Evolutionary conservation across 1,140 invertebrate species (phyloP).

Genomic region (Ceratoteleas bidentatus): DNA sequence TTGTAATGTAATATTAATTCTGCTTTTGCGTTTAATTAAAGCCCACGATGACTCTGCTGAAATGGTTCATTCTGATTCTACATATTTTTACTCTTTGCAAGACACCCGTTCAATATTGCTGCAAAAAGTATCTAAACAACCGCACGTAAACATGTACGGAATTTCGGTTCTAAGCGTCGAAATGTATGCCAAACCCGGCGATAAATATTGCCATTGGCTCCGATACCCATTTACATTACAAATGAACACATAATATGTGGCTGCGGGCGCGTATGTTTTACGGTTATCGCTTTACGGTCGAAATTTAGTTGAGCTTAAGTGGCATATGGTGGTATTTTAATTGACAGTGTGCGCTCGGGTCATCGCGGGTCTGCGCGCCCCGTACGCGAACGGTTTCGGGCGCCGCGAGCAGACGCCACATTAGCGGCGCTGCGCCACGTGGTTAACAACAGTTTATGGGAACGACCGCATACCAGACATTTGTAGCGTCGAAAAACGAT

Average conservation of each 20-base stretch:
- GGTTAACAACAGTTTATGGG: conserved; percentile 74
- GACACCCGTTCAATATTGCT: too few species aligned
- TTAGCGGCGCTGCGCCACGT: conserved; percentile 70
- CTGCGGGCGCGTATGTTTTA: conserved; percentile 58
- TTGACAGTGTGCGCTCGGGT: conserved; percentile 76
- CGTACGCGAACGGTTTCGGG: conserved; percentile 65
- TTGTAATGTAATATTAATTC: too few species aligned
- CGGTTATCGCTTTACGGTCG: conserved; percentile 53
- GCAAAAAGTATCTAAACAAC: too few species aligned
- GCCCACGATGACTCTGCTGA: too few species aligned
- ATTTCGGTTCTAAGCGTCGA: too few species aligned
- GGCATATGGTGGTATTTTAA: conserved; percentile 78
- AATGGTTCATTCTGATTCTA: too few species aligned
- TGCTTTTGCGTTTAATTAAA: too few species aligned
- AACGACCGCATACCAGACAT: conserved; percentile 71
- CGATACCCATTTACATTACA: conserved; percentile 28
- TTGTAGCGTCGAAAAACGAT: conserved; percentile 61
- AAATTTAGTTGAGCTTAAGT: conserved; percentile 75
- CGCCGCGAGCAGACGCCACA: conserved; percentile 57
- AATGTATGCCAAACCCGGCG: not conserved
- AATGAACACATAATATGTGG: conserved; percentile 23
- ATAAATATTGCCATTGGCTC: not conserved
- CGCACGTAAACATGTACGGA: too few species aligned
- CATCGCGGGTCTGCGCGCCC: conserved; percentile 68
- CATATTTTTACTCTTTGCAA: too few species aligned